Conservation (phyloP, 1,140 invertebrate genomes). For the Achatina immaculata region DNA sequence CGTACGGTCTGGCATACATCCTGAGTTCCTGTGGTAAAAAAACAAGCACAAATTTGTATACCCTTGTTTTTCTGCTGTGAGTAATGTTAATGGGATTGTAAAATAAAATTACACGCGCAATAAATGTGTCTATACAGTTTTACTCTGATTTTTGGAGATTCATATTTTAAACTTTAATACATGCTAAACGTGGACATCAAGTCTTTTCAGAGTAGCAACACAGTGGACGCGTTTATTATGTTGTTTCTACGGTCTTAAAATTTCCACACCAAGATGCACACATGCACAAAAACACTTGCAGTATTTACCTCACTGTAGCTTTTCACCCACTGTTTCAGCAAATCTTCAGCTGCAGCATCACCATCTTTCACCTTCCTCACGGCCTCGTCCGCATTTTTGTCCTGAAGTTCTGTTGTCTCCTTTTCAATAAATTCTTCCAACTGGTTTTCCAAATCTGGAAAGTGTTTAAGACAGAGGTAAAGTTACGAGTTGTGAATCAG, state of each 20-base stretch:
- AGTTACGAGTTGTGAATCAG: no score
- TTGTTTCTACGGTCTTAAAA: no score
- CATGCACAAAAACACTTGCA: no score
- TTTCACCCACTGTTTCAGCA: slow-evolving; percentile 80
- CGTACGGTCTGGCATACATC: slow-evolving; percentile 74
- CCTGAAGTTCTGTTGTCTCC: slow-evolving; percentile 74
- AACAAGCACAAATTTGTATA: background rate
- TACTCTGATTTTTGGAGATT: no score
- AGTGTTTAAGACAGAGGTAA: slow-evolving; percentile 31
- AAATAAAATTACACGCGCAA: no score
- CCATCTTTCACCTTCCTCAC: slow-evolving; percentile 73
- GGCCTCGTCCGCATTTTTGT: slow-evolving; percentile 72
- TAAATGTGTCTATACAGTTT: no score
- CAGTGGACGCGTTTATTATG: no score
- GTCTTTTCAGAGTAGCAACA: background rate
- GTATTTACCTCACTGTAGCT: slow-evolving; percentile 79
- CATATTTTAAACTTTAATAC: no score
- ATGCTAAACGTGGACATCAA: background rate
- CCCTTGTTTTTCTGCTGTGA: no score
- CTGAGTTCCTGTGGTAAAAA: slow-evolving; percentile 67
- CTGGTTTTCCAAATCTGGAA: slow-evolving; percentile 67
- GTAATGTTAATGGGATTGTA: no score
- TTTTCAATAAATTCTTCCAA: slow-evolving; percentile 67
- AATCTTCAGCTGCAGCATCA: slow-evolving; percentile 77
- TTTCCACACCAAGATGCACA: no score